phyloP scores from a whole-genome alignment of 2,113 vertebrate species.

The Neofelis nebulosa region DNA sequence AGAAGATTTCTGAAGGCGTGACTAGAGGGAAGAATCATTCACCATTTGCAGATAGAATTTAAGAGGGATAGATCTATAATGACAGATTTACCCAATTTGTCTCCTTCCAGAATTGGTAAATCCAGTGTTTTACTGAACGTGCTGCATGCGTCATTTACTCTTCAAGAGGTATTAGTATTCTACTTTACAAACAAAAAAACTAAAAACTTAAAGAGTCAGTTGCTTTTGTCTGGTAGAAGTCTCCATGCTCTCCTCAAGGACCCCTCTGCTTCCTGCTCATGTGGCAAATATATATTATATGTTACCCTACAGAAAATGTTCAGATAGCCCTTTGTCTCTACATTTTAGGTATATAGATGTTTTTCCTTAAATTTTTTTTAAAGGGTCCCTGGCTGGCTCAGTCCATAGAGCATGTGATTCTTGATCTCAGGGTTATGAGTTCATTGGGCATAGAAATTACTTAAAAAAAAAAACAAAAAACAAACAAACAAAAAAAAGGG shows the following conservation, averaged over 20 bases:
- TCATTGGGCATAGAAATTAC: not conserved
- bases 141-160: not conserved
- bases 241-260: not conserved
- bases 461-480: not conserved
- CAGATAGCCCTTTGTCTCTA: not conserved
- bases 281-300: not conserved
- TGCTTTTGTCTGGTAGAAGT: not conserved
- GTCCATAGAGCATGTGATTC: not conserved
- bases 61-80: not conserved
- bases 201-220: not conserved
- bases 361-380: not conserved
- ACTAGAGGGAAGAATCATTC: not conserved
- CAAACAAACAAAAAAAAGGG: not conserved
- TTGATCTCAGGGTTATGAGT: not conserved
- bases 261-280: not conserved
- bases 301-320: not conserved
- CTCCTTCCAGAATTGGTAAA: not conserved
- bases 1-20: not conserved
- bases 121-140: not conserved
- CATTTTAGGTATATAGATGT: not conserved
- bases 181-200: not conserved
- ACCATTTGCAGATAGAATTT: not conserved
- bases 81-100: not conserved
- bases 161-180: not conserved
- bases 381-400: not conserved